phyloP scores from a whole-genome alignment of 2,888 invertebrate species.

The Ophioninae sp. region DNA sequence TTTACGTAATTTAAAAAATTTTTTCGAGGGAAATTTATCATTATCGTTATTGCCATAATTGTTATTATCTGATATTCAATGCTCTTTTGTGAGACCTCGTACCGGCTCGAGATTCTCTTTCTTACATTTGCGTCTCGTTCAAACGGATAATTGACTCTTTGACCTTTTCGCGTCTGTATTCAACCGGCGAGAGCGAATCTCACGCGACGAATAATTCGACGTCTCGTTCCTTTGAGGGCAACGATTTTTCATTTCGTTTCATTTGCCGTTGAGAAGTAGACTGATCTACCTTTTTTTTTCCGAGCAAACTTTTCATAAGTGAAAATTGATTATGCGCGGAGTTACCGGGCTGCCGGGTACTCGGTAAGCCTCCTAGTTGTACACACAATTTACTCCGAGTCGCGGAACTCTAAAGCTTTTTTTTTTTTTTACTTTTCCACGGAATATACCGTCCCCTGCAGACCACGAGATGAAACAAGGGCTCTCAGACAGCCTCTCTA shows the following conservation, averaged over 20 bases:
- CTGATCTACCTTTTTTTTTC: background rate
- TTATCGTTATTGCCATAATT: background rate
- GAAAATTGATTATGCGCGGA: background rate
- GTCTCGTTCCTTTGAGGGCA: background rate
- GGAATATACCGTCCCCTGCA: background rate
- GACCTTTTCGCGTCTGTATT: background rate
- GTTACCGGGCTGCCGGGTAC: background rate
- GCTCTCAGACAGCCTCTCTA: background rate
- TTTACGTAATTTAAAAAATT: background rate
- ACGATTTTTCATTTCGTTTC: background rate
- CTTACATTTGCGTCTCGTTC: background rate
- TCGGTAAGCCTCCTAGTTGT: background rate
- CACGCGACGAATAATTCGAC: background rate
- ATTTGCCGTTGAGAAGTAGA: background rate
- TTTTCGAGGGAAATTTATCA: background rate
- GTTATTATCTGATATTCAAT: background rate
- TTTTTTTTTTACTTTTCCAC: background rate
- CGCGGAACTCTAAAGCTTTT: background rate
- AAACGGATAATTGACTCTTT: background rate
- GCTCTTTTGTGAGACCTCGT: background rate
- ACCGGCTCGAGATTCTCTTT: background rate
- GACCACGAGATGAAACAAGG: background rate
- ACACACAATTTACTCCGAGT: background rate
- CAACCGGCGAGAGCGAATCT: background rate
- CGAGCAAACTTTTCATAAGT: background rate